phyloP scores from a whole-genome alignment of 2,113 vertebrate species.

The Delphinapterus leucas region DNA sequence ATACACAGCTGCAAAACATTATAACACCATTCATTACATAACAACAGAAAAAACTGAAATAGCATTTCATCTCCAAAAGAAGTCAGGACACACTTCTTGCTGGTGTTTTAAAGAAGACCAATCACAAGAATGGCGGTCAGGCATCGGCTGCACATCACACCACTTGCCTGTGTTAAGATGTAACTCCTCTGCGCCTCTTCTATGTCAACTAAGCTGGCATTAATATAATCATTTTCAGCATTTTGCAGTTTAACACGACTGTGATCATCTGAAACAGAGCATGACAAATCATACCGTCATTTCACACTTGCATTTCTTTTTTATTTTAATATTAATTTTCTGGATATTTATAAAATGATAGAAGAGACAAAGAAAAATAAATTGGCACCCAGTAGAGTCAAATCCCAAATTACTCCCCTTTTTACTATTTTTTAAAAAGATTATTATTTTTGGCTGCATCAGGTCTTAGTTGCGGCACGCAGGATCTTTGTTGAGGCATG shows the following conservation, averaged over 20 bases:
- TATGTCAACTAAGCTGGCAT: conserved; percentile 93
- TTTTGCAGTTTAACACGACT: conserved; percentile 95
- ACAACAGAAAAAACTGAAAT: conserved; percentile 32
- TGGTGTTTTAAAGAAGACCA: background rate
- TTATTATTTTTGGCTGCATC: too few relatives aligned
- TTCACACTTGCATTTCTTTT: conserved; percentile 35
- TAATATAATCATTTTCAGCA: conserved; percentile 97
- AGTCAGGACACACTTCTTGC: background rate
- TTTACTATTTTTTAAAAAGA: background rate
- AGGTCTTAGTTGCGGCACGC: too few relatives aligned
- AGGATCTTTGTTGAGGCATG: too few relatives aligned
- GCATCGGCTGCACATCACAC: background rate
- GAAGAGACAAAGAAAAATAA: background rate
- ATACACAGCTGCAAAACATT: conserved; percentile 2
- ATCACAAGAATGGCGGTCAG: background rate
- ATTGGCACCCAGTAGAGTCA: background rate
- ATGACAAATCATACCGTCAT: conserved; percentile 29
- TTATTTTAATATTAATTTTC: conserved; percentile 1
- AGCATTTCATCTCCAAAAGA: conserved; percentile 18
- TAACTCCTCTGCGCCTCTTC: conserved; percentile 95
- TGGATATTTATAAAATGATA: background rate
- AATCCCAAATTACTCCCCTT: background rate
- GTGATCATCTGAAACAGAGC: conserved; percentile 91
- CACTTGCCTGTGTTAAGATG: conserved; percentile 95
- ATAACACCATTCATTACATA: background rate